phyloP scores from a whole-genome alignment of 1,140 invertebrate species.

The Papilio polyxenes region DNA sequence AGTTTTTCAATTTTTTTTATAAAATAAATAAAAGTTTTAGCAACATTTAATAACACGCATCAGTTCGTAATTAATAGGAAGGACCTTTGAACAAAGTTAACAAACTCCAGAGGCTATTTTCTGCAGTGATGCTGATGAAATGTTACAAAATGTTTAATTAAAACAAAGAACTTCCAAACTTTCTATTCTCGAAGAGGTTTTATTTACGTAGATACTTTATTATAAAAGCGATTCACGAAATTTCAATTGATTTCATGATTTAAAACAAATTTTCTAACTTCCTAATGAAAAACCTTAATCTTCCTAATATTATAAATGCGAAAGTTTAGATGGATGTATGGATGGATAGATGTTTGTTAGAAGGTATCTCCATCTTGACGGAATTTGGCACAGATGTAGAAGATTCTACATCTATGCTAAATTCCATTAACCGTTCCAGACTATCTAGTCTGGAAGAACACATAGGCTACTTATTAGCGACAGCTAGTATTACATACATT shows the following conservation, averaged over 20 bases:
- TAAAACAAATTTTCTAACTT: background rate
- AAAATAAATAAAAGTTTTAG: background rate
- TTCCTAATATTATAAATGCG: too few relatives aligned
- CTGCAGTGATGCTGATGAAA: conserved; percentile 13
- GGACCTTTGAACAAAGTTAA: conserved; percentile 5
- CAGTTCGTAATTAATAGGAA: background rate
- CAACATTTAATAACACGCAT: background rate
- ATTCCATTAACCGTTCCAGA: too few relatives aligned
- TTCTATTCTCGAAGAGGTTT: background rate
- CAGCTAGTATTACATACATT: too few relatives aligned
- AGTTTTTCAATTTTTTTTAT: too few relatives aligned
- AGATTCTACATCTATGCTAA: too few relatives aligned
- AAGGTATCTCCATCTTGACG: too few relatives aligned
- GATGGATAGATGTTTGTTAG: too few relatives aligned
- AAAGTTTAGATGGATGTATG: too few relatives aligned
- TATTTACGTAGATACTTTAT: background rate
- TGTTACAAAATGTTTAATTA: conserved; percentile 17
- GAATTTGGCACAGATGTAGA: too few relatives aligned
- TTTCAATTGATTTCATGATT: background rate
- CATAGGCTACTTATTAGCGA: too few relatives aligned
- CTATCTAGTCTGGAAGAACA: too few relatives aligned
- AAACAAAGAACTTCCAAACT: conserved; percentile 13
- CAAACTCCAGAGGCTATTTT: conserved; percentile 12
- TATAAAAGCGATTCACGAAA: background rate
- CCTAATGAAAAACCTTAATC: too few relatives aligned